These are phyloP conservation scores for Echiichthys vipera DNA, from an alignment of 2,797 vertebrate genomes.

Conservation along the genomic window DNA sequence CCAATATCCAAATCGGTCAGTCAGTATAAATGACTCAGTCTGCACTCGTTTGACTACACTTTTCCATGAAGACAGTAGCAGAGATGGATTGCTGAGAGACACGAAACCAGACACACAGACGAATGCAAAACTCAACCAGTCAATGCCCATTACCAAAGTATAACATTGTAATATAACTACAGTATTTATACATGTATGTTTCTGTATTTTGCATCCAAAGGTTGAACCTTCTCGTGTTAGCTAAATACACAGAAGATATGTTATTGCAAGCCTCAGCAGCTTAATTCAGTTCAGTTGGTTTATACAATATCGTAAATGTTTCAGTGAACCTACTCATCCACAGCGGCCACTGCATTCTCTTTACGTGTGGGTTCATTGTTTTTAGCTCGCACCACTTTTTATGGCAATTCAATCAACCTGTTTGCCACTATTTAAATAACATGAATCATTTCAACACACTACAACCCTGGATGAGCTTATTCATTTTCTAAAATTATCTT, in stretches of 20 bases:
- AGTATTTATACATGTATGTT: not conserved
- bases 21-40: no score
- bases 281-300: slow-evolving; percentile 13
- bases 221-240: not conserved
- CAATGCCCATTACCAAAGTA: not conserved
- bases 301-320: slow-evolving; percentile 19
- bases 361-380: slow-evolving; percentile 31
- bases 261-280: slow-evolving; percentile 24
- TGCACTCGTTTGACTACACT: no score
- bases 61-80: not conserved
- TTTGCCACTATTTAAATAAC: slow-evolving; percentile 23
- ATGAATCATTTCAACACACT: slow-evolving; percentile 13
- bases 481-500: slow-evolving; percentile 25
- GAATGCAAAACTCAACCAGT: not conserved
- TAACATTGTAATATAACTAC: not conserved
- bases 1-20: no score
- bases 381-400: slow-evolving; percentile 1
- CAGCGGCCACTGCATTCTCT: slow-evolving; percentile 29
- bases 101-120: not conserved
- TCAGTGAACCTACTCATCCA: slow-evolving; percentile 5
- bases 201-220: slow-evolving; percentile 1
- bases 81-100: not conserved
- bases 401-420: slow-evolving; percentile 11
- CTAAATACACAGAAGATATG: slow-evolving; percentile 7
- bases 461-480: not conserved